These are phyloP conservation scores for Blennius ocellaris DNA, from an alignment of 2,113 vertebrate genomes.

Conservation along the genomic window DNA sequence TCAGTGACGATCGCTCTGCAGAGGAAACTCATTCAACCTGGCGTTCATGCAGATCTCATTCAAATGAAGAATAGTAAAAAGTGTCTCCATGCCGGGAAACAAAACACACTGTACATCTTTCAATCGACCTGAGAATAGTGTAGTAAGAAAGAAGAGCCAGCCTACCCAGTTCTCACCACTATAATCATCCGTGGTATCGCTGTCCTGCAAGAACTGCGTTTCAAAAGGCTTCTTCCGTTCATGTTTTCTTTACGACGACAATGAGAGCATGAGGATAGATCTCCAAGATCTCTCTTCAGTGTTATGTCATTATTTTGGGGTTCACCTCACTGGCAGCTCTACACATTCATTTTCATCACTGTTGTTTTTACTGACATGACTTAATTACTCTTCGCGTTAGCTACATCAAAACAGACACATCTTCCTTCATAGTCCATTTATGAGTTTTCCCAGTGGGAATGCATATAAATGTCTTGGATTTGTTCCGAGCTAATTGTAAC, in stretches of 20 bases:
- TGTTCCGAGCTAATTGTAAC: no score
- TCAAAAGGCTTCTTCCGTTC: slow-evolving; percentile 24
- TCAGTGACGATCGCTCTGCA: neutral
- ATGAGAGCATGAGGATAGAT: slow-evolving; percentile 40
- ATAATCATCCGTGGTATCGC: neutral
- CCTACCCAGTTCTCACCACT: slow-evolving; percentile 10
- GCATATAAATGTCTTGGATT: no score
- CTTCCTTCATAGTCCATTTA: no score
- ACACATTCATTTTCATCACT: no score
- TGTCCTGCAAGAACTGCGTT: slow-evolving; percentile 3
- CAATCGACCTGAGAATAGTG: neutral
- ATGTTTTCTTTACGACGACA: slow-evolving; percentile 51
- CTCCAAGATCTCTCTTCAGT: slow-evolving; percentile 20
- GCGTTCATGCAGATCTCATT: neutral
- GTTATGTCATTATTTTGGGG: no score
- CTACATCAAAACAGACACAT: no score
- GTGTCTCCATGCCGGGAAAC: neutral
- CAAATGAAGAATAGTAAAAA: neutral
- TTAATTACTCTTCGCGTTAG: no score
- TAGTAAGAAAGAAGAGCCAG: neutral
- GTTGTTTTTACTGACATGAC: no score
- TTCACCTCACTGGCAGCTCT: no score
- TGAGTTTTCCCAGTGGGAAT: no score
- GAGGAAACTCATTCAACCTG: neutral
- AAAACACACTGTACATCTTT: neutral